Conservation (phyloP, 2,888 invertebrate genomes). For the Nymphalis c-album region DNA sequence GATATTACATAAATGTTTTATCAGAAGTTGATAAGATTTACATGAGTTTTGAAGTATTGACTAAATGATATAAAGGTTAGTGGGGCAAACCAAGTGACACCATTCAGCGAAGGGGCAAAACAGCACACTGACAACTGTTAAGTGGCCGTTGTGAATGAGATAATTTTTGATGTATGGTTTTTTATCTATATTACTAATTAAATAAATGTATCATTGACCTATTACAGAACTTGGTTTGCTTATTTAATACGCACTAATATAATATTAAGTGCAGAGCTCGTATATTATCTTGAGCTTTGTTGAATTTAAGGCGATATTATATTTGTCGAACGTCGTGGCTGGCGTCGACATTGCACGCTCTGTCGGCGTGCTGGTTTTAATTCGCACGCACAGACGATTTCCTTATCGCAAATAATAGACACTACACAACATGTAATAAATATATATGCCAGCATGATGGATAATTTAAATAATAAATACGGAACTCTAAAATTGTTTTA, state of each 20-base stretch:
- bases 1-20: slow-evolving; percentile 33
- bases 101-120: slow-evolving; percentile 33
- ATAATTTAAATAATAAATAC: slow-evolving; percentile 5
- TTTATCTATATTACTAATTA: slow-evolving; percentile 49
- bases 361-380: slow-evolving; percentile 27
- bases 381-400: slow-evolving; percentile 31
- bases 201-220: slow-evolving; percentile 61
- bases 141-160: slow-evolving; percentile 41
- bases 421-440: neutral
- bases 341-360: slow-evolving; percentile 25
- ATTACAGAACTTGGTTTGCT: slow-evolving; percentile 48
- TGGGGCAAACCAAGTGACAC: slow-evolving; percentile 52
- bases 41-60: slow-evolving; percentile 28
- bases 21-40: slow-evolving; percentile 28
- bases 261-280: neutral
- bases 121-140: slow-evolving; percentile 21
- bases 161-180: slow-evolving; percentile 50
- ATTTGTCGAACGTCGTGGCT: slow-evolving; percentile 12
- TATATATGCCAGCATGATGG: slow-evolving; percentile 1
- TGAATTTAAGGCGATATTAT: slow-evolving; percentile 24
- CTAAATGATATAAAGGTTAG: slow-evolving; percentile 59
- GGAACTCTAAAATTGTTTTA: neutral
- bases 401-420: slow-evolving; percentile 28
- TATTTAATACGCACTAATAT: neutral
- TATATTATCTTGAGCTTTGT: slow-evolving; percentile 26